These are phyloP conservation scores for Nesometra sesokonis DNA, from an alignment of 35 echinoderm and acorn worm genomes.

Conservation along the genomic window DNA sequence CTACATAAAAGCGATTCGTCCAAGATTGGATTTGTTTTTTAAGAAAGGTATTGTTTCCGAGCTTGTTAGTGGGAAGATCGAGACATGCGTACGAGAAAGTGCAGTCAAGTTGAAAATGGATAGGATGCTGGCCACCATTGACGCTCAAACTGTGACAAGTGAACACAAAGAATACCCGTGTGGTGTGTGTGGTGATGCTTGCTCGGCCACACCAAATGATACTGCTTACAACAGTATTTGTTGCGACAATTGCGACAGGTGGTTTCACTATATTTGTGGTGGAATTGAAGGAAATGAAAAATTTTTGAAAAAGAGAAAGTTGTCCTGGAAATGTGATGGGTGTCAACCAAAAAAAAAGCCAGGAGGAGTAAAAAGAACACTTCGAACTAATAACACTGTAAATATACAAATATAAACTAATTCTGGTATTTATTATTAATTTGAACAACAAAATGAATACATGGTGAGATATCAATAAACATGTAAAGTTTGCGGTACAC, in stretches of 20 bases:
- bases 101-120: background rate
- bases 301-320: background rate
- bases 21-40: slow-evolving; percentile 22
- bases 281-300: no score
- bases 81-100: background rate
- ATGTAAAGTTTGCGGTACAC: no score
- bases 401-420: no score
- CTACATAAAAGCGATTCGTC: slow-evolving; percentile 3
- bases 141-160: slow-evolving; percentile 4
- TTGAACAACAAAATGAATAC: no score
- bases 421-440: no score
- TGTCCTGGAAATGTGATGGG: no score
- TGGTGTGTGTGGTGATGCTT: slow-evolving; percentile 8
- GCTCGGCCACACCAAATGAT: background rate
- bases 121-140: slow-evolving; percentile 1
- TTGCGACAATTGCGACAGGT: no score
- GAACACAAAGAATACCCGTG: background rate
- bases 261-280: no score
- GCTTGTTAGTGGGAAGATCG: background rate
- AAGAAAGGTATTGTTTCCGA: slow-evolving; percentile 20
- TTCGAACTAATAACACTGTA: background rate
- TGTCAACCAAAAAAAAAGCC: no score
- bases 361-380: background rate
- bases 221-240: background rate
- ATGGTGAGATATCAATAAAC: no score